Conservation (phyloP, 37 sponge, comb jelly and placozoan species). For the Aplysina aerophoba region DNA sequence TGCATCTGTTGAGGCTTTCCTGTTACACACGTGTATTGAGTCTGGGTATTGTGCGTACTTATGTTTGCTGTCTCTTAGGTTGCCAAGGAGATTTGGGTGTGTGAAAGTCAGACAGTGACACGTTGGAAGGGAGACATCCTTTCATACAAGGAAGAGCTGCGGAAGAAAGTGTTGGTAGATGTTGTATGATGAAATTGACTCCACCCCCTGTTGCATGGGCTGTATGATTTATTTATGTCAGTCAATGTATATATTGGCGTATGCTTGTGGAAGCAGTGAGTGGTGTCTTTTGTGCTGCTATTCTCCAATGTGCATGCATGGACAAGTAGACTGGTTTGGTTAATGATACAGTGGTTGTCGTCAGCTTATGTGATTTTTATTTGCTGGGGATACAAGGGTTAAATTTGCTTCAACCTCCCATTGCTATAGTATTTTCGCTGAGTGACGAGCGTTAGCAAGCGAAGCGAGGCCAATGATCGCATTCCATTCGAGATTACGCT, state of each 20-base stretch:
- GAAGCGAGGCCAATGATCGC: too few relatives aligned
- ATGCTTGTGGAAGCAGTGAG: not conserved
- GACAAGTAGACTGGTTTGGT: too few relatives aligned
- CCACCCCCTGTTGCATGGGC: not conserved
- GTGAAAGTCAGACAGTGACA: conserved; percentile 75
- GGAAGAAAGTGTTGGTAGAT: conserved; percentile 54
- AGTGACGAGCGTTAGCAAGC: too few relatives aligned
- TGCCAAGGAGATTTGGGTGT: conserved; percentile 96
- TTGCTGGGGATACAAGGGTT: too few relatives aligned
- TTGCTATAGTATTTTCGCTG: too few relatives aligned
- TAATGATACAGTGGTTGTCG: too few relatives aligned
- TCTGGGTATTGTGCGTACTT: not conserved
- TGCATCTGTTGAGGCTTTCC: too few relatives aligned
- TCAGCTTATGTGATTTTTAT: too few relatives aligned
- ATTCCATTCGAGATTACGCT: too few relatives aligned
- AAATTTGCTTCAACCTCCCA: too few relatives aligned
- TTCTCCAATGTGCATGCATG: too few relatives aligned
- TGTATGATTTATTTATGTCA: not conserved
- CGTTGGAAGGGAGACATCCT: conserved; percentile 87
- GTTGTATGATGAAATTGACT: not conserved
- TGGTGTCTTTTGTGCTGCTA: not conserved
- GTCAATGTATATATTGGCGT: not conserved
- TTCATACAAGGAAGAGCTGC: conserved; percentile 82
- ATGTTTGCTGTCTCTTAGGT: conserved; percentile 41
- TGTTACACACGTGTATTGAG: too few relatives aligned